Conservation (phyloP, 2,888 invertebrate genomes). For the Dryobotodes eremita region DNA sequence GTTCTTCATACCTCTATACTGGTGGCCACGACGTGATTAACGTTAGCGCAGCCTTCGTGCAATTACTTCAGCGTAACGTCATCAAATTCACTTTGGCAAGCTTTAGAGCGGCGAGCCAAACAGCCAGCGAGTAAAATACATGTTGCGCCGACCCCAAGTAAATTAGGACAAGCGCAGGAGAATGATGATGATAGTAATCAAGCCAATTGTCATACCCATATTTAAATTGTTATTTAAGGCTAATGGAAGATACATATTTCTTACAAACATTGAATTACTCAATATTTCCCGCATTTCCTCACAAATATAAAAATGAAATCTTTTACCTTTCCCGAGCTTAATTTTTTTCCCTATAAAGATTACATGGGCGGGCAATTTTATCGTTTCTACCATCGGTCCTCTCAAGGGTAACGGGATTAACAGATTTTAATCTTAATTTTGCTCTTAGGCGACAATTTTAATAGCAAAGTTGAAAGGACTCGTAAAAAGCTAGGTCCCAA, state of each 20-base stretch:
- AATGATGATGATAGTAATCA: too few species aligned
- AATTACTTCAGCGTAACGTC: too few species aligned
- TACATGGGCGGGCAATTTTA: constrained; percentile 55
- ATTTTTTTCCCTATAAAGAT: constrained; percentile 61
- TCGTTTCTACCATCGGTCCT: constrained; percentile 63
- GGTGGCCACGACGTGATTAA: too few species aligned
- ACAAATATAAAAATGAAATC: constrained; percentile 29
- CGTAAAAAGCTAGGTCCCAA: constrained; percentile 38
- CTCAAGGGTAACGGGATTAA: constrained; percentile 66
- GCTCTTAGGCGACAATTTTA: constrained; percentile 66
- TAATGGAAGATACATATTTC: background rate
- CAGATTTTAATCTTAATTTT: constrained; percentile 75
- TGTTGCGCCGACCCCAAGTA: too few species aligned
- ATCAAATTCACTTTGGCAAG: too few species aligned
- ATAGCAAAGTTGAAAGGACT: constrained; percentile 54
- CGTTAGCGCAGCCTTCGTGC: too few species aligned
- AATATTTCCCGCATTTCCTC: background rate
- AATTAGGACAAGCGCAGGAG: too few species aligned
- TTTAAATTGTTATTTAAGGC: background rate
- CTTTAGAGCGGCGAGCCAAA: too few species aligned
- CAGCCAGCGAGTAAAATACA: too few species aligned
- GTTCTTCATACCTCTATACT: too few species aligned
- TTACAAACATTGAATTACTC: background rate
- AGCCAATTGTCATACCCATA: background rate
- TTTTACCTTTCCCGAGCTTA: constrained; percentile 26